Evolutionary conservation across 2,888 invertebrate species (phyloP).

Genomic region (Nomada lathburiana): DNA sequence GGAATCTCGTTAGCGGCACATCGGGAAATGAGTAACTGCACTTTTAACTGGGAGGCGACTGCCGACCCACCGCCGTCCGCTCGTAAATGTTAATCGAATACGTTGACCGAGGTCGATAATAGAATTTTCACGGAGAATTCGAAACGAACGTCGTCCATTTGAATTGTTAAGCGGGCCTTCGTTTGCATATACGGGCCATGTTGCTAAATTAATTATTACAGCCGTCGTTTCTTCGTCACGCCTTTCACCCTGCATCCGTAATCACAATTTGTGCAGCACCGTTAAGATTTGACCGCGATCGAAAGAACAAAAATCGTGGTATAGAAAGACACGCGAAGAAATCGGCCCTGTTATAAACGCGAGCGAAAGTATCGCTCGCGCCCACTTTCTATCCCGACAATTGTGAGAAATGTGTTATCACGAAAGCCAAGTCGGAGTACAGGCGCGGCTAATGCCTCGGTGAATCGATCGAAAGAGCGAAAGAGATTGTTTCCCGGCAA

Average conservation of each 20-base stretch:
- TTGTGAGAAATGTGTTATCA: constrained; percentile 64
- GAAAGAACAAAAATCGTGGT: neutral
- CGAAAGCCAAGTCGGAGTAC: constrained; percentile 43
- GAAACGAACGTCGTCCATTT: constrained; percentile 31
- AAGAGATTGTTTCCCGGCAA: constrained; percentile 70
- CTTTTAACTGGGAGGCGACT: constrained; percentile 1
- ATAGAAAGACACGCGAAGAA: neutral
- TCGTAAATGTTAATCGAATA: constrained; percentile 47
- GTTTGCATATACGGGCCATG: constrained; percentile 31
- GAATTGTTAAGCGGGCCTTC: constrained; percentile 40
- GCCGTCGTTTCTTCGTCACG: neutral
- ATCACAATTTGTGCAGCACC: neutral
- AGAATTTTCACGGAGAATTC: constrained; percentile 34
- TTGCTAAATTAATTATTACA: constrained; percentile 37
- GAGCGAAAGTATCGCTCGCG: constrained; percentile 24
- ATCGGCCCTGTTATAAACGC: constrained; percentile 2
- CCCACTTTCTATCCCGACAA: constrained; percentile 32
- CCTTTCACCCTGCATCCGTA: neutral
- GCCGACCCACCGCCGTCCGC: neutral
- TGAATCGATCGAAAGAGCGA: constrained; percentile 59
- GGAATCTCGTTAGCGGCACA: constrained; percentile 16
- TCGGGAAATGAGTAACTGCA: constrained; percentile 4
- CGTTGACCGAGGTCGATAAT: constrained; percentile 47
- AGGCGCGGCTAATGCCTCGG: constrained; percentile 60
- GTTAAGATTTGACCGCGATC: neutral